phyloP scores from a whole-genome alignment of 2,113 vertebrate genomes.

The Trematomus loennbergii region DNA sequence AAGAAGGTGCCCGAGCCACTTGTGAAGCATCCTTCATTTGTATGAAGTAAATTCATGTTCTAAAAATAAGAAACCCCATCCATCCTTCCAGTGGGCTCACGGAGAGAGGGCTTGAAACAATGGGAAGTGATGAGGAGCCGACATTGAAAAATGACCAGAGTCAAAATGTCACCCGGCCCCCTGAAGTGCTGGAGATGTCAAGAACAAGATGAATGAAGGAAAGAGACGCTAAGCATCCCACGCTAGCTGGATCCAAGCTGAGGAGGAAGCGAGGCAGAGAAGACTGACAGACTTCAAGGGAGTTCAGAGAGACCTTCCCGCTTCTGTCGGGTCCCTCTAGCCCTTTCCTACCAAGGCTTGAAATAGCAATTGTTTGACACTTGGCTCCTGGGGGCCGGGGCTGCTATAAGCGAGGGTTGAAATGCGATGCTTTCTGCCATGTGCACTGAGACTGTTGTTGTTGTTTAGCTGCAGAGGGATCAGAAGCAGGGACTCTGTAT shows the following conservation, averaged over 20 bases:
- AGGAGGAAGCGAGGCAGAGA: constrained; percentile 27
- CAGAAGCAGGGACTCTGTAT: constrained; percentile 64
- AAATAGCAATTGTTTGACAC: constrained; percentile 74
- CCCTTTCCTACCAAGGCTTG: constrained; percentile 34
- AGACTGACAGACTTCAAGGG: constrained; percentile 62
- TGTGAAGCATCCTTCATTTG: constrained; percentile 61
- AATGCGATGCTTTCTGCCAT: constrained; percentile 54
- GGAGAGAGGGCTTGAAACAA: constrained; percentile 39
- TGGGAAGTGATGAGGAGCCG: constrained; percentile 40
- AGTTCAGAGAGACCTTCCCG: constrained; percentile 47
- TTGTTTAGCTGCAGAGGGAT: constrained; percentile 68
- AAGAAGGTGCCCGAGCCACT: constrained; percentile 56
- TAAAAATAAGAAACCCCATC: constrained; percentile 56
- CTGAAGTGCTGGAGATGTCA: neutral
- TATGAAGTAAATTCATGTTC: constrained; percentile 56
- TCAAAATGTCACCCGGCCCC: constrained; percentile 53
- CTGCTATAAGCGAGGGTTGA: constrained; percentile 49
- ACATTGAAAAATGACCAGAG: constrained; percentile 40
- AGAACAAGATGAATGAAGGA: constrained; percentile 42
- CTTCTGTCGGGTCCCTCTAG: constrained; percentile 57
- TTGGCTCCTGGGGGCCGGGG: constrained; percentile 61
- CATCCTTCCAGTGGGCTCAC: constrained; percentile 13
- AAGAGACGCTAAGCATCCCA: constrained; percentile 20
- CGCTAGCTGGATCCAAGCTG: constrained; percentile 12
- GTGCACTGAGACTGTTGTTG: constrained; percentile 64